Evolutionary conservation across 2,888 invertebrate species (phyloP).

Genomic region (Latheticus oryzae): DNA sequence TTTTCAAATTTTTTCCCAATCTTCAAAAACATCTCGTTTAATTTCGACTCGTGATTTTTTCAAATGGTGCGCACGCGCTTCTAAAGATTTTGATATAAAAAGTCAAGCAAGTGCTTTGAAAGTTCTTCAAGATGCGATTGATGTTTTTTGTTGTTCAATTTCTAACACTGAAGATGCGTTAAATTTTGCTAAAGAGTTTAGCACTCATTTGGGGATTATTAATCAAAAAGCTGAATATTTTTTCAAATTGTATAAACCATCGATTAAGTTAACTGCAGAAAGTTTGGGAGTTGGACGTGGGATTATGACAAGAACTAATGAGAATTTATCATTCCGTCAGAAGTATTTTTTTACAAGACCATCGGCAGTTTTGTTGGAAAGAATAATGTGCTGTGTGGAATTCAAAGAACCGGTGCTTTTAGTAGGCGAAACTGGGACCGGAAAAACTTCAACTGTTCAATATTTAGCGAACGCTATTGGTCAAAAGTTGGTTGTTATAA

Average conservation of each 20-base stretch:
- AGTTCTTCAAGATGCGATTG: conserved; percentile 89
- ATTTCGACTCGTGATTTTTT: conserved; percentile 90
- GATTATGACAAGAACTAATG: conserved; percentile 60
- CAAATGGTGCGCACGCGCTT: conserved; percentile 88
- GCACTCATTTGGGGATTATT: conserved; percentile 83
- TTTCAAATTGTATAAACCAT: conserved; percentile 82
- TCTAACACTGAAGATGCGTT: conserved; percentile 74
- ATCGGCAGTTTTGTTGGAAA: conserved; percentile 85
- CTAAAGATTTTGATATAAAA: conserved; percentile 78
- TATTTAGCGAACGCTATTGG: conserved; percentile 87
- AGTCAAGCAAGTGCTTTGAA: conserved; percentile 76
- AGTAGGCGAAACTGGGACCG: conserved; percentile 98
- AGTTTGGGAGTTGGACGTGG: conserved; percentile 80
- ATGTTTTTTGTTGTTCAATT: conserved; percentile 89
- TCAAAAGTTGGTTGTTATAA: conserved; percentile 90
- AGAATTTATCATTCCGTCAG: conserved; percentile 49
- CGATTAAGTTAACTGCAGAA: conserved; percentile 70
- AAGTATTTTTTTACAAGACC: conserved; percentile 88
- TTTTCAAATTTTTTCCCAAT: conserved; percentile 80
- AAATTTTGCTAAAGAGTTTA: conserved; percentile 78
- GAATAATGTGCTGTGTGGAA: conserved; percentile 85
- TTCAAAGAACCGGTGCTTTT: conserved; percentile 91
- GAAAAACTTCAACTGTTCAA: conserved; percentile 96
- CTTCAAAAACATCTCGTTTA: conserved; percentile 70
- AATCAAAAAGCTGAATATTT: conserved; percentile 86